These are phyloP conservation scores for Centropus bengalensis DNA, from an alignment of 2,113 vertebrate species.

Conservation along the genomic window DNA sequence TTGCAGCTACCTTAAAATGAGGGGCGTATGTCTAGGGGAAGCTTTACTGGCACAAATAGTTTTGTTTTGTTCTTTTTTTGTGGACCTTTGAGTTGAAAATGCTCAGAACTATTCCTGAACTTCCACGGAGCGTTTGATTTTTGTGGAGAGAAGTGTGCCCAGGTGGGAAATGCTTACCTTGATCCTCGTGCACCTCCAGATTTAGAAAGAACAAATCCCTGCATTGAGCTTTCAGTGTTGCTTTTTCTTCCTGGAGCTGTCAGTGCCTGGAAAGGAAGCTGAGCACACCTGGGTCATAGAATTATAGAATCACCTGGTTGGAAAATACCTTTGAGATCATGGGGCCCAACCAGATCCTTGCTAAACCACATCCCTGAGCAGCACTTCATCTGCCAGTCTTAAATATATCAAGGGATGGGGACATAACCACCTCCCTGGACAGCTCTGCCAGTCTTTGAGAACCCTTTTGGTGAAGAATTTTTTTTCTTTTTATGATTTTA, in stretches of 20 bases:
- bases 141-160: not conserved
- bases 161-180: not conserved
- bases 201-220: not conserved
- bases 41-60: not conserved
- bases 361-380: too few relatives aligned
- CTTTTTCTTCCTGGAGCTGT: not conserved
- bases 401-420: too few relatives aligned
- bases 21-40: not conserved
- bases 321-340: too few relatives aligned
- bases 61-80: not conserved
- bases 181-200: not conserved
- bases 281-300: too few relatives aligned
- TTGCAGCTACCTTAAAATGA: constrained; percentile 13
- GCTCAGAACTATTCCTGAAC: not conserved
- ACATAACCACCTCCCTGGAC: too few relatives aligned
- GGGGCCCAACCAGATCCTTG: too few relatives aligned
- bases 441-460: too few relatives aligned
- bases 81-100: not conserved
- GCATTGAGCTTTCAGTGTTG: not conserved
- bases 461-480: too few relatives aligned
- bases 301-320: too few relatives aligned
- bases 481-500: too few relatives aligned
- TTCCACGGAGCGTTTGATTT: not conserved
- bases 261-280: not conserved
- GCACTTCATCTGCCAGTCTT: too few relatives aligned